phyloP scores from a whole-genome alignment of 2,888 invertebrate species.

The Lasioglossum pauxillum region DNA sequence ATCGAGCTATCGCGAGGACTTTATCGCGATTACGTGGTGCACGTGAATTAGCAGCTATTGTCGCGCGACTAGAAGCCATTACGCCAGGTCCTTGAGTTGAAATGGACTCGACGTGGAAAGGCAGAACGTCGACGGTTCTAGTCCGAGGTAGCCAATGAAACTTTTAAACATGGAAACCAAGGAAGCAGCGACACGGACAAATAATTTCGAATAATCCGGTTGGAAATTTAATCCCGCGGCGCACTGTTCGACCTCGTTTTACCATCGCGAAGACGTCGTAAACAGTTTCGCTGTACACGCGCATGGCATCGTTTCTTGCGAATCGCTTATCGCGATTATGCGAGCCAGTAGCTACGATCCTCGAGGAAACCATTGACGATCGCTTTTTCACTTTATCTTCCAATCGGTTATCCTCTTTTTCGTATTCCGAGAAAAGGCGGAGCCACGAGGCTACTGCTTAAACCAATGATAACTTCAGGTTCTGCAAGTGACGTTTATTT shows the following conservation, averaged over 20 bases:
- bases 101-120: conserved; percentile 28
- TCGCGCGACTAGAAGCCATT: not conserved
- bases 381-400: not conserved
- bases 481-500: not conserved
- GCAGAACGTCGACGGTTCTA: conserved; percentile 4
- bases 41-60: not conserved
- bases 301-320: not conserved
- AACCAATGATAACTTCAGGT: not conserved
- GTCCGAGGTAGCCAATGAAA: not conserved
- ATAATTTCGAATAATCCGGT: not conserved
- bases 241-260: not conserved
- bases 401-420: not conserved
- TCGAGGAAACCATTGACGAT: not conserved
- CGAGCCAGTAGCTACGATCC: not conserved
- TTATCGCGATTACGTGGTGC: conserved; percentile 20
- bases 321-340: not conserved
- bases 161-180: not conserved
- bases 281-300: not conserved
- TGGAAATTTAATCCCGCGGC: not conserved
- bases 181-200: not conserved
- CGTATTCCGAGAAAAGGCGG: not conserved
- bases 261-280: not conserved
- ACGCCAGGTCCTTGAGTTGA: not conserved
- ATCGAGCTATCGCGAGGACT: not conserved
- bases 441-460: not conserved